A percentile compares a stretch with the other conserved stretches of the same genome.
phyloP scores from a whole-genome alignment of 35 echinoderm and acorn worm species.

The Amphiura filiformis region DNA sequence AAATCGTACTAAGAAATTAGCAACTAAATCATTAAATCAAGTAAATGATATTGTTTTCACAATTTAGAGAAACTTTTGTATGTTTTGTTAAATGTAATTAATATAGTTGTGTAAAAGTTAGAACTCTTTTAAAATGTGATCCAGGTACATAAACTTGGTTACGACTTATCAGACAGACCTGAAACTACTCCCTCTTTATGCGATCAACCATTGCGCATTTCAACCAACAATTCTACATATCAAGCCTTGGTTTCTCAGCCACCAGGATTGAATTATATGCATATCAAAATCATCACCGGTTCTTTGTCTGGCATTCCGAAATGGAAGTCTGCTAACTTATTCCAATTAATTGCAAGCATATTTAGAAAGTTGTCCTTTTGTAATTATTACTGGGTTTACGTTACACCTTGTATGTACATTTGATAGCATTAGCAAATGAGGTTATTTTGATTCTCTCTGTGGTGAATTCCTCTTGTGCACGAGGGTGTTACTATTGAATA shows the following conservation, averaged over 20 bases:
- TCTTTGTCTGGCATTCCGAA: background rate
- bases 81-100: no score
- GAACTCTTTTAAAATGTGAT: background rate
- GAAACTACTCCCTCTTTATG: no score
- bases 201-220: no score
- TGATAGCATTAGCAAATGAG: slow-evolving; percentile 12
- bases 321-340: background rate
- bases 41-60: no score
- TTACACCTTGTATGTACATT: background rate
- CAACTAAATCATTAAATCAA: no score
- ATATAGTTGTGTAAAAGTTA: background rate
- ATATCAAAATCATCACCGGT: background rate
- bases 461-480: background rate
- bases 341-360: slow-evolving; percentile 8
- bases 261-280: background rate
- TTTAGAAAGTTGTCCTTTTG: slow-evolving; percentile 14
- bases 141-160: background rate
- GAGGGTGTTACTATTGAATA: background rate
- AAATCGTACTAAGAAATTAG: no score
- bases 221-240: no score
- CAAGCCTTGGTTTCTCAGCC: background rate
- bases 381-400: background rate
- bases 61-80: no score
- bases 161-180: no score
- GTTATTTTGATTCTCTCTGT: background rate